phyloP scores from a whole-genome alignment of 1,140 invertebrate species.

The Trichoplusia ni region DNA sequence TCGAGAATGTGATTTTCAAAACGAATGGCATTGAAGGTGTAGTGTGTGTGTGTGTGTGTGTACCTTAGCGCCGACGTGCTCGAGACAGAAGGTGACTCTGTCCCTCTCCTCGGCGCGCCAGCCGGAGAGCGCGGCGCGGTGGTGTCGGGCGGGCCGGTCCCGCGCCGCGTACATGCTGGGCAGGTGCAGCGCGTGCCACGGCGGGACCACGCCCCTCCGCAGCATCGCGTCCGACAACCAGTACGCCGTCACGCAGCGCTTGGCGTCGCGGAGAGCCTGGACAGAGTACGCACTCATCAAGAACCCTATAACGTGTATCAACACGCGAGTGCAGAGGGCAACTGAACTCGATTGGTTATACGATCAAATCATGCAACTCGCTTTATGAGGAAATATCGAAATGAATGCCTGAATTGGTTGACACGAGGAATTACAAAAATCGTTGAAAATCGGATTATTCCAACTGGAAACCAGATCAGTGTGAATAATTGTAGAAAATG shows the following conservation, averaged over 20 bases:
- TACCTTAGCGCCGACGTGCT: conserved; percentile 92
- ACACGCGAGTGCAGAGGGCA: too few relatives aligned
- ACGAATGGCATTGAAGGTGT: too few relatives aligned
- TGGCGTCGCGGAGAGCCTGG: conserved; percentile 87
- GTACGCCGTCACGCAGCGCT: conserved; percentile 94
- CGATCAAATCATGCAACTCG: too few relatives aligned
- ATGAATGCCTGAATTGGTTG: too few relatives aligned
- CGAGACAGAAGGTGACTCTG: conserved; percentile 90
- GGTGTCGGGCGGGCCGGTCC: conserved; percentile 84
- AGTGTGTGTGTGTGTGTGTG: too few relatives aligned
- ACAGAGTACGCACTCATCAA: conserved; percentile 11
- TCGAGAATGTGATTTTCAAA: too few relatives aligned
- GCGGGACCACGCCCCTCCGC: conserved; percentile 92
- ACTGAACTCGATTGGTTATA: too few relatives aligned
- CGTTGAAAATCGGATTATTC: too few relatives aligned
- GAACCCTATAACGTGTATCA: background rate
- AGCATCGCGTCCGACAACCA: conserved; percentile 96
- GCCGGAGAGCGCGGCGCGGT: conserved; percentile 91
- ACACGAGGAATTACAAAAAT: too few relatives aligned
- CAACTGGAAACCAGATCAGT: too few relatives aligned
- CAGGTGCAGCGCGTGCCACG: conserved; percentile 95
- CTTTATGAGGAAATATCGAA: too few relatives aligned
- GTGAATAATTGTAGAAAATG: too few relatives aligned
- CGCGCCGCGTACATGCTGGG: conserved; percentile 91
- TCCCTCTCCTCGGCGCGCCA: conserved; percentile 92